Evolutionary conservation across 2,797 vertebrate species (phyloP).

Genomic region (Novumbra hubbsi): DNA sequence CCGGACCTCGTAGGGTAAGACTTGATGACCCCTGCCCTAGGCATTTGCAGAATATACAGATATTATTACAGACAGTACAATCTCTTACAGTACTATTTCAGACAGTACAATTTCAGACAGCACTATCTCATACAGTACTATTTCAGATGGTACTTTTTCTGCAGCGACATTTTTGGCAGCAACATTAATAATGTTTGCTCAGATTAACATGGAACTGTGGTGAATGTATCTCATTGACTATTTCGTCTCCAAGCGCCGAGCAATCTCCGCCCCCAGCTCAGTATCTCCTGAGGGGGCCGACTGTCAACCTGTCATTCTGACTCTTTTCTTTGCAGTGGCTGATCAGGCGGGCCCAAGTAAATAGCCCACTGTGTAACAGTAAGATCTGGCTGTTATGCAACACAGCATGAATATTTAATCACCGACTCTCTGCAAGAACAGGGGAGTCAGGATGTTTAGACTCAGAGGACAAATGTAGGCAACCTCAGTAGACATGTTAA

Average conservation of each 20-base stretch:
- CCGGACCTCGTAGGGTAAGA: no score
- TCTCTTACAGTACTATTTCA: no score
- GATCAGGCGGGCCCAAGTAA: conserved; percentile 33
- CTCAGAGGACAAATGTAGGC: conserved; percentile 35
- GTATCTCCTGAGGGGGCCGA: conserved; percentile 20
- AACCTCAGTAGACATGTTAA: conserved; percentile 27
- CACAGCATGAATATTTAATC: conserved; percentile 55
- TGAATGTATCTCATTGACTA: not conserved
- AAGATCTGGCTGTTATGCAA: conserved; percentile 44
- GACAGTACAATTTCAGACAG: no score
- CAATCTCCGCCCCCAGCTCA: conserved; percentile 8
- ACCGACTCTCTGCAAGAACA: conserved; percentile 23
- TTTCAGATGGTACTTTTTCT: no score
- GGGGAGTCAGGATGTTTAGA: conserved; percentile 37
- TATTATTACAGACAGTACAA: not conserved
- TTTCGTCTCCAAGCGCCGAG: conserved; percentile 5
- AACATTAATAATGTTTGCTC: not conserved
- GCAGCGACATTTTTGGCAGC: not conserved
- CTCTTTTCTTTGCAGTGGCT: conserved; percentile 27
- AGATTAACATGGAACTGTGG: conserved; percentile 7
- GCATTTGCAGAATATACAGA: not conserved
- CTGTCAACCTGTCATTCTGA: conserved; percentile 21
- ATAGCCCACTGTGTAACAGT: conserved; percentile 33
- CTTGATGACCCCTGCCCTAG: no score
- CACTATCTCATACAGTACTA: not conserved